Evolutionary conservation across 2,113 vertebrate species (phyloP).

Genomic region (Fukomys damarensis): DNA sequence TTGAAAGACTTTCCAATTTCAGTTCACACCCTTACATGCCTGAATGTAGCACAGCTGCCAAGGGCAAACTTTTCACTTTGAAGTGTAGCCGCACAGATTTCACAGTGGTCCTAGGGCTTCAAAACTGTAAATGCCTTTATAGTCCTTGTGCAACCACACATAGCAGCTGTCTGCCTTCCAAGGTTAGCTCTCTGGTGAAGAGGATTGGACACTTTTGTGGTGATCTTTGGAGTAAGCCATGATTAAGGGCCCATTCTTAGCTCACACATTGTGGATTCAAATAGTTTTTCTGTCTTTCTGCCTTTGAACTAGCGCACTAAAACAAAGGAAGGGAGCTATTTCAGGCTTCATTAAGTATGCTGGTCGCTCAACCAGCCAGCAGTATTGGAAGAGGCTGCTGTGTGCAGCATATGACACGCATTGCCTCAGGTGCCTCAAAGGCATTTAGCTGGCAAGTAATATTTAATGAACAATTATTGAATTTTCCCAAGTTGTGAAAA

Average conservation of each 20-base stretch:
- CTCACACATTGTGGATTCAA: not conserved
- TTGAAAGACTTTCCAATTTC: conserved; percentile 61
- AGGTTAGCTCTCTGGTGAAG: conserved; percentile 32
- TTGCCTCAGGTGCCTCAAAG: not conserved
- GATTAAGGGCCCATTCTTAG: not conserved
- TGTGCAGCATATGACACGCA: accelerated
- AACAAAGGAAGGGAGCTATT: conserved; percentile 15
- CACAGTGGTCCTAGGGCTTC: conserved; percentile 23
- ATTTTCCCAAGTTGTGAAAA: not conserved
- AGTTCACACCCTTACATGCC: not conserved
- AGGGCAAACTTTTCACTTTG: not conserved
- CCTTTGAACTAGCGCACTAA: not conserved
- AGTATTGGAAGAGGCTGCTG: not conserved
- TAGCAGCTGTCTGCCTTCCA: not conserved
- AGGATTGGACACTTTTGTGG: not conserved
- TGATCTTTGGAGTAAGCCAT: not conserved
- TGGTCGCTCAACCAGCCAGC: not conserved
- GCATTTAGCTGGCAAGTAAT: not conserved
- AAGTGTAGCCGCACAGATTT: conserved; percentile 45
- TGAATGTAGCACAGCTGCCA: not conserved
- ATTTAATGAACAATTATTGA: not conserved
- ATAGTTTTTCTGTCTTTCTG: conserved; percentile 8
- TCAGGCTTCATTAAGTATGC: not conserved
- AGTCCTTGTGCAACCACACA: conserved; percentile 2
- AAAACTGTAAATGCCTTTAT: conserved; percentile 21